Evolutionary conservation across 1,140 invertebrate species (phyloP), one percentile per base, ranked within the genome.

Genomic region (Formica selysi): DNA sequence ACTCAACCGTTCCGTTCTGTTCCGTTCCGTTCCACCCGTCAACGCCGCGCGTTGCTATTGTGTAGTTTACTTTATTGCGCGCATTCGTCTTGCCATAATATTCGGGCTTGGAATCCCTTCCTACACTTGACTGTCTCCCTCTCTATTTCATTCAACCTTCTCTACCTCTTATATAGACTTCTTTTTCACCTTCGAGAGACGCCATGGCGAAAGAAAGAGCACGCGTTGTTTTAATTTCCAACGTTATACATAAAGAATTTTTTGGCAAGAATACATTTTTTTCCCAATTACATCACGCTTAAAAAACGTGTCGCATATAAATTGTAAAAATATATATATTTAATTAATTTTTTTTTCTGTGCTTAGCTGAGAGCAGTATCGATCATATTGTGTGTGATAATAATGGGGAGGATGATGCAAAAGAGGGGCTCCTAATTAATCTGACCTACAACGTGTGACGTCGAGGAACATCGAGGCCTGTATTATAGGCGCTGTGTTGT

Each of bases 41-140:
- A 65, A 38, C 54, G 83, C 71, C 64, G 65, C 83, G 51, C 80
- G 59, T 76, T 44, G 85, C 86, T 89, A 92, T 92, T 90, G 91
- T 89, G 90, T 85, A 90, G 83, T 92, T 91, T 90, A 88, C 88
- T 92, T 93, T 93, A 93, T 93, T 91, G 89, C 88, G 7, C 73
- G 89, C 92, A 92, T 92, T 90, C 90, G 61, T 93, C 91, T 92
- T 89, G 76, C 71, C 83, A 87, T 87, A 92, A 93, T 92, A 93
- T 92, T 93, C 90, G 90, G 79, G 85, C 64, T 62, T 41, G 80
- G 41, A 48, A 67, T n/a, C 26, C 19, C 26, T 29, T 16, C 38
- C 73, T 44, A 19, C 29, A 11, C 16, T 44, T 57, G 26, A 2
- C 51, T 41, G 68, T 44, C 19, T 48, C 48, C 41, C n/a, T 32